A percentile compares a stretch with the other conserved stretches of the same genome.
Evolutionary conservation across 2,888 invertebrate genomes (phyloP).

Genomic region (Apeira syringaria): DNA sequence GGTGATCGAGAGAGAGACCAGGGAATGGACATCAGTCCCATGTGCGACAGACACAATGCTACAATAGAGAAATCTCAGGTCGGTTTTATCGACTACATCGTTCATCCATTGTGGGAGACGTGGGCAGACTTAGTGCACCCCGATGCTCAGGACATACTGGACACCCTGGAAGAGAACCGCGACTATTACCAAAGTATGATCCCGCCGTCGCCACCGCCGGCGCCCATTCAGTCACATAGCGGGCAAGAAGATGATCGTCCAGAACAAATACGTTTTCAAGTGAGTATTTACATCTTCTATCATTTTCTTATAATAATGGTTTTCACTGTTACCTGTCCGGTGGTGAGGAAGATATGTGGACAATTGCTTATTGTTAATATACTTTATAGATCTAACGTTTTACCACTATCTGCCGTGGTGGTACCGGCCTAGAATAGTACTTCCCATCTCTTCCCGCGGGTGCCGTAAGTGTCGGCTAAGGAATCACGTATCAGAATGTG

Average conservation of each 20-base stretch:
- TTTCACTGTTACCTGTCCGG: too few species aligned
- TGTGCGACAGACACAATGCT: conserved; percentile 98
- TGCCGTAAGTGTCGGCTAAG: too few species aligned
- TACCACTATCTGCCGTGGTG: too few species aligned
- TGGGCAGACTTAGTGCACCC: conserved; percentile 99
- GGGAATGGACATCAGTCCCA: conserved; percentile 98
- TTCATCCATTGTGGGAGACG: conserved; percentile 99
- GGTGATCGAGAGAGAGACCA: conserved; percentile 98
- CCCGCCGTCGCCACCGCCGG: conserved; percentile 94
- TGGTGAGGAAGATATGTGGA: too few species aligned
- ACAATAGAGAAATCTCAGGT: conserved; percentile 99
- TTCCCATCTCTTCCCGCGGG: too few species aligned
- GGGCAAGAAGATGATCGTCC: conserved; percentile 84
- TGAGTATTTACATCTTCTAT: conserved; percentile 55
- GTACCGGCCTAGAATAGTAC: too few species aligned
- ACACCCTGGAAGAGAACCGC: conserved; percentile 98
- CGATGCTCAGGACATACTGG: conserved; percentile 98
- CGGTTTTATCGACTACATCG: conserved; percentile 99
- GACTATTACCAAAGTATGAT: conserved; percentile 98
- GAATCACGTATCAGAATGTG: too few species aligned
- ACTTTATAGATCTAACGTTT: too few species aligned
- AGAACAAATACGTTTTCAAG: conserved; percentile 89
- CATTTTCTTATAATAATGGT: too few species aligned
- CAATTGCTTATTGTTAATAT: too few species aligned
- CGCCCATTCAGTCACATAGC: conserved; percentile 72